Conservation (phyloP, 2,797 vertebrate genomes). For the Myripristis murdjan region DNA sequence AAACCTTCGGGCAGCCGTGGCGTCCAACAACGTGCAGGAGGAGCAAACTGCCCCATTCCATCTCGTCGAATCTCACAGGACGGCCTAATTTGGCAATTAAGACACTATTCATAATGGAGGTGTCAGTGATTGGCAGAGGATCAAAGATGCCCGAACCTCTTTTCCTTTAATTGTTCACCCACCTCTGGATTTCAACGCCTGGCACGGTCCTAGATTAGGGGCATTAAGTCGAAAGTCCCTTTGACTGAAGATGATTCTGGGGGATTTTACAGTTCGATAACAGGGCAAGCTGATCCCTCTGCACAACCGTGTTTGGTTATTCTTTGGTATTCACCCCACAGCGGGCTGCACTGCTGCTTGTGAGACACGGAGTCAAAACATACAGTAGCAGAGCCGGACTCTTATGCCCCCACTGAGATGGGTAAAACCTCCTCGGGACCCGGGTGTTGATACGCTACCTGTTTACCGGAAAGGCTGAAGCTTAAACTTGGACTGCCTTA, state of each 20-base stretch:
- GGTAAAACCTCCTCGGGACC: neutral
- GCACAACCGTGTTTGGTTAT: slow-evolving; percentile 30
- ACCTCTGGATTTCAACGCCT: neutral
- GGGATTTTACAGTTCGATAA: slow-evolving; percentile 44
- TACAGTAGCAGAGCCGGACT: neutral
- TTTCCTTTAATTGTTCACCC: slow-evolving; percentile 14
- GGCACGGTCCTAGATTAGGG: slow-evolving; percentile 21
- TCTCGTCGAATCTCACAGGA: slow-evolving; percentile 33
- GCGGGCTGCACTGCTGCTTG: neutral
- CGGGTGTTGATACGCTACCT: slow-evolving; percentile 4
- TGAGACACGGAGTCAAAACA: neutral
- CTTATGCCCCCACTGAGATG: neutral
- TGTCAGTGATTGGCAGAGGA: slow-evolving; percentile 41
- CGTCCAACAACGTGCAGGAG: neutral
- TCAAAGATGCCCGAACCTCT: slow-evolving; percentile 47
- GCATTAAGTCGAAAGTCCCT: slow-evolving; percentile 41
- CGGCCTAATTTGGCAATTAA: slow-evolving; percentile 24
- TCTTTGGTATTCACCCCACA: neutral
- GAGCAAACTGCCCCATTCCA: slow-evolving; percentile 6
- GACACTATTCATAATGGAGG: slow-evolving; percentile 38
- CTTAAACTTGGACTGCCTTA: slow-evolving; percentile 31
- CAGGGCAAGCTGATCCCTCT: slow-evolving; percentile 20
- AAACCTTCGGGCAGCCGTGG: neutral
- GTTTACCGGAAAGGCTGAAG: slow-evolving; percentile 18
- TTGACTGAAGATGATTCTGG: slow-evolving; percentile 20